Conservation (phyloP, 2,888 invertebrate species). For the Chaetogeoica ovagalla region DNA sequence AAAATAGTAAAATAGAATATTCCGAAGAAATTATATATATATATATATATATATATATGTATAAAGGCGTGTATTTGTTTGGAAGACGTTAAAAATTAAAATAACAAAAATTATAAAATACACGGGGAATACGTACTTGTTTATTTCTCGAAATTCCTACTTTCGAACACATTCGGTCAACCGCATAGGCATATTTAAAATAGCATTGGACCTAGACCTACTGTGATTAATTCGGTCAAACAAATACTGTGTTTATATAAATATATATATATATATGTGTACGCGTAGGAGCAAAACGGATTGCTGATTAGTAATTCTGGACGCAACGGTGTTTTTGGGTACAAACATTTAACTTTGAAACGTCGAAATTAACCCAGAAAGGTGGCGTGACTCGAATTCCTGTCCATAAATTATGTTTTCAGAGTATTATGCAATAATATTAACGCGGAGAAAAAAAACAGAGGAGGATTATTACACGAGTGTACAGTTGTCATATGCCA, state of each 20-base stretch:
- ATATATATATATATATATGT: too few relatives aligned
- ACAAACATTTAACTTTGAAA: conserved; percentile 44
- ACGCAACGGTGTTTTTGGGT: conserved; percentile 18
- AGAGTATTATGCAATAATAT: conserved; percentile 22
- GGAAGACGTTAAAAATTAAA: neutral
- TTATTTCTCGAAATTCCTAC: neutral
- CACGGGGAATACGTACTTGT: neutral
- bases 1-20: too few relatives aligned
- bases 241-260: neutral
- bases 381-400: conserved; percentile 37
- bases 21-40: too few relatives aligned
- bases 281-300: neutral
- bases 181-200: too few relatives aligned
- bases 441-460: conserved; percentile 4
- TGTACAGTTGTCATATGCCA: neutral
- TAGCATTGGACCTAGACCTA: conserved; percentile 30
- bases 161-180: conserved; percentile 30
- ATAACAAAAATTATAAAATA: neutral
- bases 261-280: too few relatives aligned
- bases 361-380: conserved; percentile 37
- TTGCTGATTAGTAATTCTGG: conserved; percentile 36
- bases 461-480: neutral
- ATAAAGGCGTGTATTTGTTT: too few relatives aligned
- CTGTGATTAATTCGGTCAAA: conserved; percentile 35
- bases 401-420: conserved; percentile 8